Conservation (phyloP, 2,797 vertebrate genomes). For the Gambelia wislizenii region DNA sequence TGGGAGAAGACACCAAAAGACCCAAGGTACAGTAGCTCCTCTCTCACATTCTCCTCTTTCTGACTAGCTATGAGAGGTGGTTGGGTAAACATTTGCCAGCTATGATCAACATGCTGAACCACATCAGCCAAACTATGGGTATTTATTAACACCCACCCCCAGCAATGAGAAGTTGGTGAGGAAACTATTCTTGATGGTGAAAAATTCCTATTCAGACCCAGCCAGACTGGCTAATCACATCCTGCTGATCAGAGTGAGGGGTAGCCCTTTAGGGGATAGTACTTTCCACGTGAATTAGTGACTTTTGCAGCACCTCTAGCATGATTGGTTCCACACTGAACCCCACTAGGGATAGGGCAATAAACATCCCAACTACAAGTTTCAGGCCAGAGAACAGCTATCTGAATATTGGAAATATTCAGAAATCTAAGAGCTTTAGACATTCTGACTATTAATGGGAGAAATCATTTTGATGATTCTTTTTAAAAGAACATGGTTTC, state of each 20-base stretch:
- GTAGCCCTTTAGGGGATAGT: background rate
- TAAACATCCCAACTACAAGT: background rate
- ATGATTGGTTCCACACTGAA: background rate
- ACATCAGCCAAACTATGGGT: background rate
- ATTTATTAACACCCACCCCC: background rate
- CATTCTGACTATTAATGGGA: background rate
- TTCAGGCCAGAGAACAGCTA: background rate
- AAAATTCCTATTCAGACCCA: no score
- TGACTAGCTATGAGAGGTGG: background rate
- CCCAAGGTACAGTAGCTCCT: background rate
- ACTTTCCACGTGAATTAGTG: background rate
- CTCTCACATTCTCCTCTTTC: background rate
- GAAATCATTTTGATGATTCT: background rate
- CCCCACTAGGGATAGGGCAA: background rate
- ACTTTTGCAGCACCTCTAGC: background rate
- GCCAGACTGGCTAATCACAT: background rate
- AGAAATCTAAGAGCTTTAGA: background rate
- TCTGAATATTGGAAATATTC: background rate
- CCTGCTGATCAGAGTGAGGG: background rate
- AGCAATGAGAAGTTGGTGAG: background rate
- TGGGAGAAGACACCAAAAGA: background rate
- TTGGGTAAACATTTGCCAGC: background rate
- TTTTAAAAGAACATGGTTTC: no score
- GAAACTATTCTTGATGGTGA: background rate
- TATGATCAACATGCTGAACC: background rate